Evolutionary conservation across 2,797 vertebrate species (phyloP).

Genomic region (Octomys mimax): DNA sequence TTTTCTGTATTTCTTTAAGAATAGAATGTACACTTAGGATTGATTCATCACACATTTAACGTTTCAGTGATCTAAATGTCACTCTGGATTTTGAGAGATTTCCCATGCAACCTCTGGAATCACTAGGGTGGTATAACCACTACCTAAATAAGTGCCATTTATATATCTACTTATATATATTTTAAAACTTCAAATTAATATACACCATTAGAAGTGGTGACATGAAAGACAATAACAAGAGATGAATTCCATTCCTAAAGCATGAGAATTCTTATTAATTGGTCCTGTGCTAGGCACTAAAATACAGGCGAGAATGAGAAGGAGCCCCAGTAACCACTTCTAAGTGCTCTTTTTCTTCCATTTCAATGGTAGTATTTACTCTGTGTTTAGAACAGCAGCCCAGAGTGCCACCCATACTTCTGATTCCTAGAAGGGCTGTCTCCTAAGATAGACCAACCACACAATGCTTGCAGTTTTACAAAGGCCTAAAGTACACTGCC

Average conservation of each 20-base stretch:
- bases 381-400: background rate
- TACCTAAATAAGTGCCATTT: constrained; percentile 39
- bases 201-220: constrained; percentile 49
- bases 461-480: background rate
- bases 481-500: background rate
- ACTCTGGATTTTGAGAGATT: background rate
- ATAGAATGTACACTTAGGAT: background rate
- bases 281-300: background rate
- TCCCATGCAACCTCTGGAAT: constrained; percentile 41
- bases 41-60: background rate
- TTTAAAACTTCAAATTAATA: constrained; percentile 11
- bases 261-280: background rate
- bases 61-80: background rate
- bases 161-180: background rate
- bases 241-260: constrained; percentile 47
- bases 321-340: background rate
- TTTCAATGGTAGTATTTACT: background rate
- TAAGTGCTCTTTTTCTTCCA: background rate
- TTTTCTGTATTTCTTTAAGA: background rate
- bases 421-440: background rate
- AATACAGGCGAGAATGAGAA: background rate
- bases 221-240: constrained; percentile 58
- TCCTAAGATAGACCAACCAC: background rate
- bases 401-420: background rate
- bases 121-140: rapidly evolving